phyloP scores from a whole-genome alignment of 2,888 invertebrate genomes.

The Zygaena filipendulae region DNA sequence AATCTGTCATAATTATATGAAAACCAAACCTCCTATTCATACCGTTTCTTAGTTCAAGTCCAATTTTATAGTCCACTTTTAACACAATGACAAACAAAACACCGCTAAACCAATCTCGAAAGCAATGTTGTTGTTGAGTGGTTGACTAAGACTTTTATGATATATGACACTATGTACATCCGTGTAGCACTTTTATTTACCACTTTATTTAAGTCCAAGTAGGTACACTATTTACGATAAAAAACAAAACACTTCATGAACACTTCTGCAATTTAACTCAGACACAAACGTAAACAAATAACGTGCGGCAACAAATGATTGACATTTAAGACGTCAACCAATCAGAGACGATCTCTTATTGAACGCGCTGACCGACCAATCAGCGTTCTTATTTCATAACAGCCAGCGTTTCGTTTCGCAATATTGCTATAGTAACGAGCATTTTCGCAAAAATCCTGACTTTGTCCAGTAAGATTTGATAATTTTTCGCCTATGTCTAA shows the following conservation, averaged over 20 bases:
- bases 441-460: constrained; percentile 10
- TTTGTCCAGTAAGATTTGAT: not conserved
- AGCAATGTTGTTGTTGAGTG: constrained; percentile 9
- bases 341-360: constrained; percentile 2
- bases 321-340: constrained; percentile 10
- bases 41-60: constrained; percentile 7
- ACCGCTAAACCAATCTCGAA: constrained; percentile 9
- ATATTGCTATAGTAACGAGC: constrained; percentile 9
- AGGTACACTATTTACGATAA: too few species aligned
- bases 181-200: too few species aligned
- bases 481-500: not conserved
- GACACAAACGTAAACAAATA: constrained; percentile 8
- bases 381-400: constrained; percentile 10
- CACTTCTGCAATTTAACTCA: constrained; percentile 9
- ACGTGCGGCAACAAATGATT: constrained; percentile 9
- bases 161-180: too few species aligned
- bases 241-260: too few species aligned
- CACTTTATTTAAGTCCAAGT: too few species aligned
- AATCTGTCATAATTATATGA: constrained; percentile 9
- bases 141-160: too few species aligned
- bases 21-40: constrained; percentile 1
- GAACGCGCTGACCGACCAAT: constrained; percentile 2
- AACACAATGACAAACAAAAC: constrained; percentile 10
- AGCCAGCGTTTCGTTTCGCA: constrained; percentile 11
- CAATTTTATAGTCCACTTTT: constrained; percentile 10